A percentile compares a stretch with the other conserved stretches of the same genome.
Conservation (phyloP, 2,797 vertebrate species). For the Triplophysa bombifrons region DNA sequence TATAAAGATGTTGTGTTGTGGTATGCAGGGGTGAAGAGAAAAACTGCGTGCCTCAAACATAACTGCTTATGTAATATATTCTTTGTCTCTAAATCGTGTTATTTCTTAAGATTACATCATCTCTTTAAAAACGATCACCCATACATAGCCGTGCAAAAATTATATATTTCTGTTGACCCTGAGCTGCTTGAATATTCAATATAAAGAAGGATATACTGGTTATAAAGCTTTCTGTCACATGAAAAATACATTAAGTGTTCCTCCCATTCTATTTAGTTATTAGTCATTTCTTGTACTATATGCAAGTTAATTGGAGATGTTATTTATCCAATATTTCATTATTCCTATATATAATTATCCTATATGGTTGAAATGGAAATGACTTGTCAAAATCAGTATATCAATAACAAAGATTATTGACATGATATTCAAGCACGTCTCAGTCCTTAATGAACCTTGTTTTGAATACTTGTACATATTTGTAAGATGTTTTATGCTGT, state of each 20-base stretch:
- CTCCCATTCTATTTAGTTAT: slow-evolving; percentile 21
- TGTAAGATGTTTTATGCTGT: slow-evolving; percentile 56
- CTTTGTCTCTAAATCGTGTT: slow-evolving; percentile 58
- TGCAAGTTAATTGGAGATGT: slow-evolving; percentile 9
- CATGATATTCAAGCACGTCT: slow-evolving; percentile 74
- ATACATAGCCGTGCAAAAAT: slow-evolving; percentile 65
- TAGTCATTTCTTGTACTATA: slow-evolving; percentile 31
- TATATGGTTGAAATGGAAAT: slow-evolving; percentile 37
- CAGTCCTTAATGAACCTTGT: slow-evolving; percentile 66
- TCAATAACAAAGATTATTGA: slow-evolving; percentile 56
- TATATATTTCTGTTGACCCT: slow-evolving; percentile 57
- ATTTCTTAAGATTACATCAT: slow-evolving; percentile 49
- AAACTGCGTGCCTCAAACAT: background rate
- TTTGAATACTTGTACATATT: slow-evolving; percentile 57
- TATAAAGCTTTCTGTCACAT: background rate
- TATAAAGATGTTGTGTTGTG: slow-evolving; percentile 63
- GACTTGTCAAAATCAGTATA: slow-evolving; percentile 42
- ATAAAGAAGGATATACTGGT: slow-evolving; percentile 27
- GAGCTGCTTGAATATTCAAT: slow-evolving; percentile 76
- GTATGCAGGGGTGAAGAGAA: slow-evolving; percentile 62
- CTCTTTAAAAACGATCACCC: slow-evolving; percentile 61
- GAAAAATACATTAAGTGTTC: slow-evolving; percentile 35
- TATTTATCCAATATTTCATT: background rate
- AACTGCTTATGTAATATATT: slow-evolving; percentile 12
- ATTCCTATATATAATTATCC: slow-evolving; percentile 21